These are phyloP conservation scores for Oxyruncus cristatus DNA, from an alignment of 2,113 vertebrate genomes.

Conservation along the genomic window DNA sequence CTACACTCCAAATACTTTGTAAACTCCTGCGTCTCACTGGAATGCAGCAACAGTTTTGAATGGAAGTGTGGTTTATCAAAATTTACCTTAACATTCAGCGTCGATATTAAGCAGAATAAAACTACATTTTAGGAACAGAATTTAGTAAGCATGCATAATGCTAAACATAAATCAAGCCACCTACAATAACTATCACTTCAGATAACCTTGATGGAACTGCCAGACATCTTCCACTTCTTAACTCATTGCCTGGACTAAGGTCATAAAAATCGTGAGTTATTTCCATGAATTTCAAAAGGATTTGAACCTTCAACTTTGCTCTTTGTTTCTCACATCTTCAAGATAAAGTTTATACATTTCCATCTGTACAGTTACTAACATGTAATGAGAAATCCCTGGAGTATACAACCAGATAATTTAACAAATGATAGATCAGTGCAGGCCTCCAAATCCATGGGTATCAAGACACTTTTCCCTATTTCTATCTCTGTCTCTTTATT, in stretches of 20 bases:
- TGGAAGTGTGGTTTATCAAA: not conserved
- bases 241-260: not conserved
- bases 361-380: not conserved
- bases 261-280: not conserved
- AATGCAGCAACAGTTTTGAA: not conserved
- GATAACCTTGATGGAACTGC: not conserved
- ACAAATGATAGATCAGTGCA: not conserved
- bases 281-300: not conserved
- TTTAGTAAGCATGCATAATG: not conserved
- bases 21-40: not conserved
- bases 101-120: not conserved
- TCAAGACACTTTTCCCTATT: not conserved
- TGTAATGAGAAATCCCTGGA: not conserved
- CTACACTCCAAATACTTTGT: not conserved
- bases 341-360: not conserved
- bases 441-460: not conserved
- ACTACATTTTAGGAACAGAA: not conserved
- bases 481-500: not conserved
- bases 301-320: not conserved
- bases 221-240: not conserved
- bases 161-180: not conserved
- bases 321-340: not conserved
- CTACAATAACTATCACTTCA: not conserved
- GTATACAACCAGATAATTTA: not conserved
- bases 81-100: not conserved